A percentile compares a stretch with the other conserved stretches of the same genome.
phyloP scores from a whole-genome alignment of 2,113 vertebrate genomes.

The Ramphastos sulfuratus region DNA sequence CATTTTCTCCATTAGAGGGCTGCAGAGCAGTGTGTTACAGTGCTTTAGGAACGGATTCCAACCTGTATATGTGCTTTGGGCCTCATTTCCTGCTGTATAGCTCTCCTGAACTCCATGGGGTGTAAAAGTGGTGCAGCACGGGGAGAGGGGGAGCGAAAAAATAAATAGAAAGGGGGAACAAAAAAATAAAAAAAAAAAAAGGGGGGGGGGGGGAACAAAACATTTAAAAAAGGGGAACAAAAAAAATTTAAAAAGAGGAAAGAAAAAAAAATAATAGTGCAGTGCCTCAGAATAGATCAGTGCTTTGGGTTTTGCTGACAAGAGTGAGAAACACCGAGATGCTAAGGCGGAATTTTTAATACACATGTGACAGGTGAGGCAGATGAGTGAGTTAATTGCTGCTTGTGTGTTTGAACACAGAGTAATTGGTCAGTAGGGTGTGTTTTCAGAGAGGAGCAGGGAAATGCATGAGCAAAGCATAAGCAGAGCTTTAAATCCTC shows the following conservation, averaged over 20 bases:
- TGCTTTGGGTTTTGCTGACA: slow-evolving; percentile 33
- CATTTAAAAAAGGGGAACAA: background rate
- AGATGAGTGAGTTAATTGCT: slow-evolving; percentile 48
- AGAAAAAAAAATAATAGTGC: background rate
- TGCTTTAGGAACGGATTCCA: background rate
- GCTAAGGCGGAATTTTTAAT: slow-evolving; percentile 42
- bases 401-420: slow-evolving; percentile 36
- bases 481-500: slow-evolving; percentile 34
- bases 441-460: background rate
- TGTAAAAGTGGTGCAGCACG: slow-evolving; percentile 37
- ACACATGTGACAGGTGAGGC: slow-evolving; percentile 28
- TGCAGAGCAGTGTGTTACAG: slow-evolving; percentile 51
- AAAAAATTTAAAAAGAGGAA: too few species aligned
- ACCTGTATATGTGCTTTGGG: slow-evolving; percentile 31
- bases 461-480: slow-evolving; percentile 1
- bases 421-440: slow-evolving; percentile 28
- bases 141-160: background rate
- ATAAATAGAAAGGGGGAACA: background rate
- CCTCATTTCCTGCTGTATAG: slow-evolving; percentile 40
- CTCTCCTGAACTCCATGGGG: slow-evolving; percentile 34
- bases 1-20: slow-evolving; percentile 63
- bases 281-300: background rate
- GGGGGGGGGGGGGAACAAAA: background rate
- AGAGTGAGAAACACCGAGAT: background rate
- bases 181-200: background rate